Evolutionary conservation across 2,888 invertebrate genomes (phyloP).

Genomic region (Drosophila limbata): DNA sequence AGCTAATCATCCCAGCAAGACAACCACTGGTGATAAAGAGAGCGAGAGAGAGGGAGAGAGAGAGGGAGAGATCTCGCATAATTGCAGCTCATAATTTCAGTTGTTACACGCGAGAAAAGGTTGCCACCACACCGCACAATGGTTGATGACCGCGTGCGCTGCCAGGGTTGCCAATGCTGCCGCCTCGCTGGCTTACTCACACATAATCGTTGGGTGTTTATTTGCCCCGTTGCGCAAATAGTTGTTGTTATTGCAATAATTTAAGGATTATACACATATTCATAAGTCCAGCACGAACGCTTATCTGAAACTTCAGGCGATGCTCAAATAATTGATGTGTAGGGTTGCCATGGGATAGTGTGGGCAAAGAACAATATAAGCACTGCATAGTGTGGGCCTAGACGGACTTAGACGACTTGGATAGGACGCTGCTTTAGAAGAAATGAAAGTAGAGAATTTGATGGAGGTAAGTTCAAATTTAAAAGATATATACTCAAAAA

Average conservation of each 20-base stretch:
- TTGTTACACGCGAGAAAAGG: slow-evolving; percentile 41
- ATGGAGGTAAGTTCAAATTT: too few relatives aligned
- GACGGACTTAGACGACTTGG: slow-evolving; percentile 6
- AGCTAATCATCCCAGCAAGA: slow-evolving; percentile 68
- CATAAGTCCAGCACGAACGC: slow-evolving; percentile 70
- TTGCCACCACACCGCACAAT: slow-evolving; percentile 37
- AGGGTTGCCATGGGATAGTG: slow-evolving; percentile 13
- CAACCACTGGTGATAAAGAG: background rate
- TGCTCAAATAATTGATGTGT: slow-evolving; percentile 48
- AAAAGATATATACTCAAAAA: too few relatives aligned
- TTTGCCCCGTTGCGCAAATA: slow-evolving; percentile 54
- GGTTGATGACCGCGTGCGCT: slow-evolving; percentile 15
- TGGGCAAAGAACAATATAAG: too few relatives aligned
- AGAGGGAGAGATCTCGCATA: slow-evolving; percentile 51
- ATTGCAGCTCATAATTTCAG: slow-evolving; percentile 68
- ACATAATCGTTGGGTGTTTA: slow-evolving; percentile 70
- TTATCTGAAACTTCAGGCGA: slow-evolving; percentile 63
- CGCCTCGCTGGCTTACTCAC: slow-evolving; percentile 60
- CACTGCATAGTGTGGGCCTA: too few relatives aligned
- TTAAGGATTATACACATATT: slow-evolving; percentile 71
- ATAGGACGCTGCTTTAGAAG: slow-evolving; percentile 8
- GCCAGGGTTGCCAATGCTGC: slow-evolving; percentile 19
- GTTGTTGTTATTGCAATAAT: slow-evolving; percentile 73
- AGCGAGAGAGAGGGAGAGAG: background rate
- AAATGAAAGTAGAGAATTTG: background rate